These are phyloP conservation scores for Cephus nigrinus DNA, from an alignment of 2,888 invertebrate genomes.

Conservation along the genomic window DNA sequence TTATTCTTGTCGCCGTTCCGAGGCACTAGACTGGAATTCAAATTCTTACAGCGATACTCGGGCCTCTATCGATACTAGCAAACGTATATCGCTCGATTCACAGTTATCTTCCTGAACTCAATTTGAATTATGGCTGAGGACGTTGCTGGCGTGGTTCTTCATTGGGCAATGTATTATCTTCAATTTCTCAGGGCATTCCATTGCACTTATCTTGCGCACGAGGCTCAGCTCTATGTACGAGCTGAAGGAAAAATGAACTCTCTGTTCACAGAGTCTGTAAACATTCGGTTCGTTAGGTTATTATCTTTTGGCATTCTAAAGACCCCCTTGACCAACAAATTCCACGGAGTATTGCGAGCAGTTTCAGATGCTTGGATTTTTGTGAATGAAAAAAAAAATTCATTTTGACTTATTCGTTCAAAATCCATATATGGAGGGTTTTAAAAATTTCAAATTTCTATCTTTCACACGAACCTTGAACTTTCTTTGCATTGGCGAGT, in stretches of 20 bases:
- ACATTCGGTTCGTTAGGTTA: neutral
- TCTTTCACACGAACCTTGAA: neutral
- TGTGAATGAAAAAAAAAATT: no score
- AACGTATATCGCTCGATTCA: neutral
- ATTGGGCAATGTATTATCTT: neutral
- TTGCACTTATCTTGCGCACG: neutral
- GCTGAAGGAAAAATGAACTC: neutral
- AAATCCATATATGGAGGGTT: no score
- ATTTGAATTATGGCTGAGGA: neutral
- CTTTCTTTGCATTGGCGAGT: no score
- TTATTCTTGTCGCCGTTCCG: neutral
- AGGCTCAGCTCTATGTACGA: neutral
- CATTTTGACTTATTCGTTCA: no score
- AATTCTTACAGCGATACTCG: neutral
- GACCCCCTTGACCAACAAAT: conserved; percentile 14
- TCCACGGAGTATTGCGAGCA: conserved; percentile 11
- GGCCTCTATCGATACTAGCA: neutral
- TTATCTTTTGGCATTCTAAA: conserved; percentile 12
- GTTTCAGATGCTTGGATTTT: neutral
- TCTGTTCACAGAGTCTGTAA: neutral
- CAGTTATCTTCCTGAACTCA: neutral
- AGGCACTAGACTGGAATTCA: neutral
- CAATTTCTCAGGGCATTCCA: neutral
- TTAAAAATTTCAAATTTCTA: no score
- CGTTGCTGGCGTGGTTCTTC: neutral